phyloP scores from a whole-genome alignment of 1,140 invertebrate species.

The Tribolium madens region DNA sequence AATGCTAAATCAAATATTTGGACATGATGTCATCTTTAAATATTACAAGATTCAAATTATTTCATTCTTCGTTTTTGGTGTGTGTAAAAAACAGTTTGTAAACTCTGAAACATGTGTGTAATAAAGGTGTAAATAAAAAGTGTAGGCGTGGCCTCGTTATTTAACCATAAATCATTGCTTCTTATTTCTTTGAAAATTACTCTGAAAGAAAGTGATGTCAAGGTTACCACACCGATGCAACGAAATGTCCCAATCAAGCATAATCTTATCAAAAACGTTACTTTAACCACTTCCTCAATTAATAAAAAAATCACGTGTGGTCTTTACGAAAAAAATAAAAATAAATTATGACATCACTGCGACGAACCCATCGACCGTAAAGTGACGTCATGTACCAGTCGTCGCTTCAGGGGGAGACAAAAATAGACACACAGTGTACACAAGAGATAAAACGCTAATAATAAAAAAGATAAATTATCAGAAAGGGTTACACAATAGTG shows the following conservation, averaged over 20 bases:
- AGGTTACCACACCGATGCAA: too few relatives aligned
- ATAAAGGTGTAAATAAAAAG: too few relatives aligned
- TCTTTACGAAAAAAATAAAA: not conserved
- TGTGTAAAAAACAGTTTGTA: too few relatives aligned
- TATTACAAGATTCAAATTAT: not conserved
- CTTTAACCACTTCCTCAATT: not conserved
- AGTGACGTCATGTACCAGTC: constrained; percentile 20
- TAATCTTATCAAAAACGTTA: not conserved
- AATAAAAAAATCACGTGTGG: not conserved
- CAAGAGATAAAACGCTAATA: not conserved
- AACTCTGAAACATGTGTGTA: too few relatives aligned
- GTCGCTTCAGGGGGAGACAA: not conserved
- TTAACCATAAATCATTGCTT: too few relatives aligned
- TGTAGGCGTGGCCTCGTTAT: too few relatives aligned
- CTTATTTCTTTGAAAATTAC: too few relatives aligned
- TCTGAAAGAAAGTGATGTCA: too few relatives aligned
- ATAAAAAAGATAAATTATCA: not conserved
- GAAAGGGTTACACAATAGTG: not conserved
- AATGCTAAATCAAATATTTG: constrained; percentile 2
- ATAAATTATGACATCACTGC: constrained; percentile 22
- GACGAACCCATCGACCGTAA: constrained; percentile 1
- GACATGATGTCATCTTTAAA: not conserved
- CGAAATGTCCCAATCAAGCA: too few relatives aligned
- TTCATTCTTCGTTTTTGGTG: not conserved
- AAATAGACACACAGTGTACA: not conserved